Conservation (phyloP, 1,140 invertebrate species). For the Caenorhabditis latens region DNA sequence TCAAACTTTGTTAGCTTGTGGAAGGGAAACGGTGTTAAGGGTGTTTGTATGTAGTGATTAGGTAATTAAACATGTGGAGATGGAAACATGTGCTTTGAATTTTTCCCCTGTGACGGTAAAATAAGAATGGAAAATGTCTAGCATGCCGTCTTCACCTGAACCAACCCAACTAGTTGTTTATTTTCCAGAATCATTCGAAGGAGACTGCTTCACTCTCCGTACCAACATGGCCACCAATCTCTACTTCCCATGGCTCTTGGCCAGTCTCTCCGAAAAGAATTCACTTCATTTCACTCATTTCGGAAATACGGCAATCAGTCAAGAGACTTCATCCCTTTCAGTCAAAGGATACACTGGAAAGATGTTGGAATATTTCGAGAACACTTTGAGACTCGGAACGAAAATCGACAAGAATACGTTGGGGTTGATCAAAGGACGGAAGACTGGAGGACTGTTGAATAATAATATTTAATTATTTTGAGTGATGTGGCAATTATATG, state of each 20-base stretch:
- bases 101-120: background rate
- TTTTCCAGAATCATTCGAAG: constrained; percentile 35
- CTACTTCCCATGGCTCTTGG: constrained; percentile 34
- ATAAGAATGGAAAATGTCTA: too few relatives aligned
- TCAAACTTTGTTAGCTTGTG: too few relatives aligned
- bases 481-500: background rate
- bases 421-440: constrained; percentile 1
- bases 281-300: constrained; percentile 46
- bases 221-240: constrained; percentile 39
- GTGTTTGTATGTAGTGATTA: too few relatives aligned
- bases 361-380: constrained; percentile 42
- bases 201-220: constrained; percentile 30
- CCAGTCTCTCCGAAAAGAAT: background rate
- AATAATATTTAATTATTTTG: constrained; percentile 23
- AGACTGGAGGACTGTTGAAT: background rate
- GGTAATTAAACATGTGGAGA: too few relatives aligned
- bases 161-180: background rate
- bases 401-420: background rate
- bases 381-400: background rate
- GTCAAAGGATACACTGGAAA: constrained; percentile 50
- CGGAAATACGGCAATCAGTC: constrained; percentile 16
- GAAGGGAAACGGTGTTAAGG: too few relatives aligned
- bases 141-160: too few relatives aligned
- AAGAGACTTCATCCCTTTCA: background rate
- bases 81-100: too few relatives aligned